Base-by-base conservation (phyloP, 2,888 invertebrate genomes). In the Capitulum mitella region DNA sequence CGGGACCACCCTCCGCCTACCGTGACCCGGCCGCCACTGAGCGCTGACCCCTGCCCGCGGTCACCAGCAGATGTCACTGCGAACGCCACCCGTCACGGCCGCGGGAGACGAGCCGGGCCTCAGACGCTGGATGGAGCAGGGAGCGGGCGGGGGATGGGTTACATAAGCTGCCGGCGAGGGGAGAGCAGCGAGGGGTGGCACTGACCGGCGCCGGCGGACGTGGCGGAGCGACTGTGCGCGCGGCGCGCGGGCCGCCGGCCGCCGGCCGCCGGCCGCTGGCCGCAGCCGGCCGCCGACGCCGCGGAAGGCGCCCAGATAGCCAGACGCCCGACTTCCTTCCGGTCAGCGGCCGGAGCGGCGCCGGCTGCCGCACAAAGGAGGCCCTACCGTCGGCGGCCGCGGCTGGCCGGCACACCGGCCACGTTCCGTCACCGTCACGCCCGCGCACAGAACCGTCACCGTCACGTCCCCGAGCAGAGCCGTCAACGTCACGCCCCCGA, bases 271-370 rank as follows among this genome's bases (percentile, higher is more conserved):
- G 70, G 14, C 32, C 61, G 32, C n/a, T 8, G 32, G 32, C 61
- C 61, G 32, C 29, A n/a, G 32, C 32, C 29, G 61, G 32, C 61
- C 58, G 58, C 29, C 29, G 58, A 8, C 70, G 29, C 32, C 12
- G 61, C 34, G 70, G 70, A 70, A 70, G 70, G 37, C 70, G 70
- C 70, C 19, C 22, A n/a, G 70, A 70, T 70, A 32, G 37, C 37
- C 70, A 37, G 70, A 37, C 70, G 37, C 12, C 34, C 2, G 16
- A 29, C 70, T 70, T 70, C 70, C 70, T 32, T 61, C 61, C 61
- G 61, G 61, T 16, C 61, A 16, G 61, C 14, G 51, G 19, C 51
- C 22, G 51, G 0, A 22, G 51, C 51, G 51, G 51, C 51, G 51
- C 51, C 51, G 51, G 22, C 43, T 12, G 43, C 43, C 43, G 43